These are phyloP conservation scores for Tricholaema leucomelas DNA, from an alignment of 2,113 vertebrate genomes.

Conservation along the genomic window DNA sequence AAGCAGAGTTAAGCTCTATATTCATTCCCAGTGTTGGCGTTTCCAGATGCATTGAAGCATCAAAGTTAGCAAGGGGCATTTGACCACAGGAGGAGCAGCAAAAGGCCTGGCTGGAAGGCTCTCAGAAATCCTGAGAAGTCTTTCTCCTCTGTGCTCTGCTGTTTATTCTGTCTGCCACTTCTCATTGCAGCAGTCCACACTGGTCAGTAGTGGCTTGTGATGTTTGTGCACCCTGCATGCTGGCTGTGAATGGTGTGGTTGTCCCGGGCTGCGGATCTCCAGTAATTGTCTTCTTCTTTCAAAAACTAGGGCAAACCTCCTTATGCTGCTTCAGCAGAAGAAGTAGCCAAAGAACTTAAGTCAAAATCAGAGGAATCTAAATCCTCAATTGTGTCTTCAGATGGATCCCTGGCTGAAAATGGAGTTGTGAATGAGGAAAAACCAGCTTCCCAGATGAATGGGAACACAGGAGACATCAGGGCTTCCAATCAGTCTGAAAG, in stretches of 20 bases:
- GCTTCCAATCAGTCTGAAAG: slow-evolving; percentile 92
- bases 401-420: slow-evolving; percentile 85
- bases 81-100: not conserved
- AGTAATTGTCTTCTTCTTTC: slow-evolving; percentile 61
- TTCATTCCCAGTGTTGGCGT: not conserved
- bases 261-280: not conserved
- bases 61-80: not conserved
- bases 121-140: not conserved
- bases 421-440: slow-evolving; percentile 84
- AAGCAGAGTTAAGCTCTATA: not conserved
- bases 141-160: not conserved
- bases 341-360: slow-evolving; percentile 88
- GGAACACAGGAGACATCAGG: slow-evolving; percentile 81
- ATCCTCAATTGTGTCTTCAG: slow-evolving; percentile 78
- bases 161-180: not conserved
- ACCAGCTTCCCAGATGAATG: slow-evolving; percentile 85
- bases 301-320: slow-evolving; percentile 84
- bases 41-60: not conserved
- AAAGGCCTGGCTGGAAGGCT: not conserved
- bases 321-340: slow-evolving; percentile 84
- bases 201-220: not conserved
- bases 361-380: slow-evolving; percentile 83
- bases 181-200: not conserved
- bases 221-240: slow-evolving; percentile 5
- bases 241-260: not conserved